Percentiles rank a stretch among this genome's conserved stretches.
phyloP scores from a whole-genome alignment of 2,888 invertebrate genomes.

The Limnephilus lunatus region DNA sequence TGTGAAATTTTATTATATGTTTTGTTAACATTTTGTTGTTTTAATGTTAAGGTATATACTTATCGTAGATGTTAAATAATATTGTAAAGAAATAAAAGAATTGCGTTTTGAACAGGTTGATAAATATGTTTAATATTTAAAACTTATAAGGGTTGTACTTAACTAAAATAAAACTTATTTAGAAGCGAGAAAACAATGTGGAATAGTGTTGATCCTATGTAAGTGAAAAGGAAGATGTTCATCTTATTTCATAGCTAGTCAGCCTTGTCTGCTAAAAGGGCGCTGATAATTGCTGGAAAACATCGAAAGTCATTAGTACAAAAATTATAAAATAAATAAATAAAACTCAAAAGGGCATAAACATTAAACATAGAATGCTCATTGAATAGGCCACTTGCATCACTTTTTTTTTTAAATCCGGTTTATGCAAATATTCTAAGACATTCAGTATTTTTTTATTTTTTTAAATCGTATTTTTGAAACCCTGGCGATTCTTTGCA shows the following conservation, averaged over 20 bases:
- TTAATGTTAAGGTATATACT: too few relatives aligned
- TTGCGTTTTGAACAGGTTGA: neutral
- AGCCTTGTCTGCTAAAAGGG: neutral
- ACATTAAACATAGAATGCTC: too few relatives aligned
- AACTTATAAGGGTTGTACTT: neutral
- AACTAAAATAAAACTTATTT: neutral
- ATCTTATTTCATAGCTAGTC: neutral
- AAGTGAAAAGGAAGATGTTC: neutral
- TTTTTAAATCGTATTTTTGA: too few relatives aligned
- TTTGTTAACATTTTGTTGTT: too few relatives aligned
- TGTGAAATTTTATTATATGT: too few relatives aligned
- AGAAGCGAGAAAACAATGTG: neutral
- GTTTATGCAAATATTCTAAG: too few relatives aligned
- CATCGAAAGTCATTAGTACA: neutral
- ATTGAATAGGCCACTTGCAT: too few relatives aligned
- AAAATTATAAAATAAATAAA: neutral
- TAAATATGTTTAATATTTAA: neutral
- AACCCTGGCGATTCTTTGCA: too few relatives aligned
- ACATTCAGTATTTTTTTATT: too few relatives aligned
- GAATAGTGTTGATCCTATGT: neutral
- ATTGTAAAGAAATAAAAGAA: neutral
- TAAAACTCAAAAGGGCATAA: too few relatives aligned
- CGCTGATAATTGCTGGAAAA: slow-evolving; percentile 8
- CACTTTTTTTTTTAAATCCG: too few relatives aligned
- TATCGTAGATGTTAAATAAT: too few relatives aligned